Evolutionary conservation across 2,888 invertebrate genomes (phyloP).

Genomic region (Heliconius erato): DNA sequence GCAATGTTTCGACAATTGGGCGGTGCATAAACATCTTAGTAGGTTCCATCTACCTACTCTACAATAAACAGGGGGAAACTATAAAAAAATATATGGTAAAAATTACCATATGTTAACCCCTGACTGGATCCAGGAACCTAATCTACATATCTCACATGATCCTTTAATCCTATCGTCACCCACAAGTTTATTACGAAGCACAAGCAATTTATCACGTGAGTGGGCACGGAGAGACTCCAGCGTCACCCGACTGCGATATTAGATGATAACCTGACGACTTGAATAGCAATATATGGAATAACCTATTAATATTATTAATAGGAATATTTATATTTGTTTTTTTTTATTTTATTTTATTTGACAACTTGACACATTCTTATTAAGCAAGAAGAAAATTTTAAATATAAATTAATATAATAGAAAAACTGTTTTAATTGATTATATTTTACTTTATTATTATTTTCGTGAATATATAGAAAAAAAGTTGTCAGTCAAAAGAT

Average conservation of each 20-base stretch:
- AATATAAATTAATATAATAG: no score
- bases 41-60: no score
- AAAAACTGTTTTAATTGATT: no score
- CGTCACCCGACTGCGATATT: constrained; percentile 45
- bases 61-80: no score
- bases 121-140: constrained; percentile 16
- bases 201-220: constrained; percentile 59
- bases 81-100: not conserved
- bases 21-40: no score
- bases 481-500: no score
- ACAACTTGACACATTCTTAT: no score
- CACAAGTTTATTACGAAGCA: constrained; percentile 38
- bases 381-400: no score
- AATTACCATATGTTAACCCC: constrained; percentile 8
- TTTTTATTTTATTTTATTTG: no score
- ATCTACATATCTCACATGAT: constrained; percentile 33
- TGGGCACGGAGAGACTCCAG: constrained; percentile 45
- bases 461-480: no score
- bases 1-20: no score
- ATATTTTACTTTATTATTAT: no score
- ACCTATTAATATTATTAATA: constrained; percentile 1
- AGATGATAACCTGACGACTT: constrained; percentile 39
- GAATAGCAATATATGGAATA: constrained; percentile 40
- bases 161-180: constrained; percentile 39
- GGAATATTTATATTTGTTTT: not conserved